A percentile compares a stretch with the other conserved stretches of the same genome.
phyloP scores from a whole-genome alignment of 2,113 vertebrate genomes.

The Penelope pileata region DNA sequence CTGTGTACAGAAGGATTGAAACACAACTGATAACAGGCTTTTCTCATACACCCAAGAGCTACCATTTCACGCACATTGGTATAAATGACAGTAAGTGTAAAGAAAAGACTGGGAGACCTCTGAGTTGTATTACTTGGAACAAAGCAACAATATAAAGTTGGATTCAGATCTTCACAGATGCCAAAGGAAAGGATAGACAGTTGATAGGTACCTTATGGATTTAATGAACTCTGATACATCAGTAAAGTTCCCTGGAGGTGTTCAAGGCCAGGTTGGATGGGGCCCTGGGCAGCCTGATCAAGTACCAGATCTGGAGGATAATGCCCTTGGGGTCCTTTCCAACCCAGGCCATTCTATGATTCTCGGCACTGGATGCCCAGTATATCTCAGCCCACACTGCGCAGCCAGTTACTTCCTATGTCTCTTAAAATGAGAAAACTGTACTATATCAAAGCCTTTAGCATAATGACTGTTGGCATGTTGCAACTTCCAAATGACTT shows the following conservation, averaged over 20 bases:
- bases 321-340: too few relatives aligned
- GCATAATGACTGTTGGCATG: constrained; percentile 21
- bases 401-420: not conserved
- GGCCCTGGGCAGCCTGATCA: too few relatives aligned
- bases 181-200: not conserved
- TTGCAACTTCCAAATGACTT: not conserved
- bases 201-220: not conserved
- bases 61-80: not conserved
- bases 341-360: too few relatives aligned
- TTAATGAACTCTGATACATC: not conserved
- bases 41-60: not conserved
- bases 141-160: not conserved
- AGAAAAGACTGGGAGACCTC: not conserved
- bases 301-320: too few relatives aligned
- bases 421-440: not conserved
- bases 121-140: not conserved
- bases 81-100: not conserved
- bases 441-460: not conserved
- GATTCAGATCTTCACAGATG: not conserved
- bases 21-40: not conserved
- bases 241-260: too few relatives aligned
- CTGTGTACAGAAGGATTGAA: not conserved
- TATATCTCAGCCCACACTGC: not conserved
- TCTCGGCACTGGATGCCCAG: not conserved
- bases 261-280: too few relatives aligned